Percentiles rank a stretch among this genome's conserved stretches.
Conservation (phyloP, 2,113 vertebrate species). For the Meles meles region DNA sequence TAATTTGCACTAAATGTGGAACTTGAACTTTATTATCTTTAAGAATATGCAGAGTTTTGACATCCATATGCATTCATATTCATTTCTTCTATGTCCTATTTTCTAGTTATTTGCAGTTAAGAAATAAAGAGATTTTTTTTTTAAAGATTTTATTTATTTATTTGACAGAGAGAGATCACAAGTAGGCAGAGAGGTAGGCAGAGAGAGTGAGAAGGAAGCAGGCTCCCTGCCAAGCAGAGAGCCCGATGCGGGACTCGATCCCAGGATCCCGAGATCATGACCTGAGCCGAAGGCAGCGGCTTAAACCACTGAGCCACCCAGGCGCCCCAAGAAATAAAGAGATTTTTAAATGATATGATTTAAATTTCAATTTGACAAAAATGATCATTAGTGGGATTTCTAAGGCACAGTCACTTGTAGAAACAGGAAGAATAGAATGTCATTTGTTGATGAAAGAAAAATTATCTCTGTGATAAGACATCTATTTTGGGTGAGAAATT, state of each 20-base stretch:
- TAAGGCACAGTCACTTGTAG: not conserved
- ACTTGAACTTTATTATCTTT: conserved; percentile 33
- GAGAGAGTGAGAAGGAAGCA: too few relatives aligned
- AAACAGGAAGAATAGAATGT: not conserved
- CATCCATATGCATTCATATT: not conserved
- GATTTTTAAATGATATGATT: conserved; percentile 26
- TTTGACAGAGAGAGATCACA: too few relatives aligned
- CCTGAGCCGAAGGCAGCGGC: too few relatives aligned
- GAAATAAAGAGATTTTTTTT: conserved; percentile 2
- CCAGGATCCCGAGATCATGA: too few relatives aligned
- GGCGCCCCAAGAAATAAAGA: not conserved
- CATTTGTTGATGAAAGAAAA: not conserved
- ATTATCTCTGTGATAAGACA: not conserved
- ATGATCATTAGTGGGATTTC: not conserved
- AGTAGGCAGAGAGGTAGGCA: too few relatives aligned
- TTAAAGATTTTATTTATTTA: too few relatives aligned
- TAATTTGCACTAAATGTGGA: not conserved
- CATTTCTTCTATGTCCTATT: conserved; percentile 4
- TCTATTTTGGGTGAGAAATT: conserved; percentile 55
- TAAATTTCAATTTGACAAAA: conserved; percentile 3
- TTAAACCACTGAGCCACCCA: too few relatives aligned
- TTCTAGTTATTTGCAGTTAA: conserved; percentile 26
- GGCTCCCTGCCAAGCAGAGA: too few relatives aligned
- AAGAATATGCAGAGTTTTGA: not conserved
- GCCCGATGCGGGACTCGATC: too few relatives aligned